Base-by-base conservation (phyloP, 2,113 vertebrate genomes). In the Zosterops lateralis region DNA sequence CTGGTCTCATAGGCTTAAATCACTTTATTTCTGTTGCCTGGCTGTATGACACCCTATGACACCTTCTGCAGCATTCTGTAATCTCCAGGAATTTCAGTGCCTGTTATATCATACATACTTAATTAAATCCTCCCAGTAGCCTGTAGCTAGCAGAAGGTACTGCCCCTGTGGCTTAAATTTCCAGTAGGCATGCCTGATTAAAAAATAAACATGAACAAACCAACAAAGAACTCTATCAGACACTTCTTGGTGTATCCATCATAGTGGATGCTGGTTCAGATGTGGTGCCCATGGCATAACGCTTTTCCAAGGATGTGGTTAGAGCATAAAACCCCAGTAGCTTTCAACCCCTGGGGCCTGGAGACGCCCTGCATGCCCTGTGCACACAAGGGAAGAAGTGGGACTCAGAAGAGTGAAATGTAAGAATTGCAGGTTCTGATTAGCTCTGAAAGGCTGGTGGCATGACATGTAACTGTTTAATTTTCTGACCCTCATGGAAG, bases 61-160 rank as follows among this genome's bases (percentile, higher is more conserved):
- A 84, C 70, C 36, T 14, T 66, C 40, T 75, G 57, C 4, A 10
- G 21, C 26, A 15, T 60, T 93, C 75, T 68, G 1, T 68, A 48
- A 47, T 76, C 45, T 67, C 50, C 47, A 88, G 64, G 51, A 86
- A 92, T 92, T 85, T 87, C 36, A 61, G 32, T 75, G 57, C 44
- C 28, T 80, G 4, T 73, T 70, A 21, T 5, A 11, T 82, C 44
- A 76, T 38, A 18, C 16, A 6, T 67, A 40, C 20, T 50, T 62
- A 47, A 64, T 89, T 58, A 66, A 70, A 70, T 76, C 2, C 3
- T 90, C 34, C 47, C 53, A 60, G 31, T 38, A 50, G 34, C 38
- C 42, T 38, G 9, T 50, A 86, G 32, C 25, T 77, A 89, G 73
- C 60, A 70, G 57, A 66, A 83, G 32, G 14, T 70, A 26, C 15